Base-by-base conservation (phyloP, 2,113 vertebrate genomes). In the Mirounga angustirostris region DNA sequence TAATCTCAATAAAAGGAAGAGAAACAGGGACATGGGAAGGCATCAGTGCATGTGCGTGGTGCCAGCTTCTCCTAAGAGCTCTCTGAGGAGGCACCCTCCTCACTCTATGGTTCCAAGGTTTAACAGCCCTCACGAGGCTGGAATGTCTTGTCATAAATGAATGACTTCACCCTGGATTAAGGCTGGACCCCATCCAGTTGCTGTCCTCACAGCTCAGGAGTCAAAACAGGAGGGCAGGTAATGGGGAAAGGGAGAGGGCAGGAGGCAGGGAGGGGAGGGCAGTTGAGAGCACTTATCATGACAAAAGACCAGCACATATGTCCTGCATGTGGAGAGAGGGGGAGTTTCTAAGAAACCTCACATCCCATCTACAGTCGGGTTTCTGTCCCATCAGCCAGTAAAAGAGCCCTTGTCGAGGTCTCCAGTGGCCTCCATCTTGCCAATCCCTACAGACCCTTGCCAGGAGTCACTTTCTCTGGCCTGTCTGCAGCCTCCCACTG, bases 61-160 rank as follows among this genome's bases (percentile, higher is more conserved):
- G 40, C 56, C 61, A 63, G 40, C 52, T 96, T 58, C 26, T 50
- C 82, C 59, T n/a, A 26, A 50, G 65, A 95, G 21, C 54, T 91
- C 18, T 71, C 92, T 3, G 2, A 61, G 69, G 69, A 85, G n/a
- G 11, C 65, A 46, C 40, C 56, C 71, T 83, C 86, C 22, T 30
- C 28, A 26, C 69, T 93, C 88, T 30, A 5, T 4, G 30, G 86
- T 96, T 97, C 96, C 95, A 97, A 98, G 96, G 96, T 95, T 90
- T 97, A 98, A 97, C 91, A 95, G 86, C 95, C 93, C 84, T 97
- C 83, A 91, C 15, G 22, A 43, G 61, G 16, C 87, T 96, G 91
- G 93, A 97, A 96, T 97, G 95, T 96, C 67, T 94, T 61, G 90
- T 97, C 92, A 95, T 96, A 93, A 98, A 95, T 97, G 65, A 97